phyloP scores from a whole-genome alignment of 2,113 vertebrate species.

The Aepyceros melampus region DNA sequence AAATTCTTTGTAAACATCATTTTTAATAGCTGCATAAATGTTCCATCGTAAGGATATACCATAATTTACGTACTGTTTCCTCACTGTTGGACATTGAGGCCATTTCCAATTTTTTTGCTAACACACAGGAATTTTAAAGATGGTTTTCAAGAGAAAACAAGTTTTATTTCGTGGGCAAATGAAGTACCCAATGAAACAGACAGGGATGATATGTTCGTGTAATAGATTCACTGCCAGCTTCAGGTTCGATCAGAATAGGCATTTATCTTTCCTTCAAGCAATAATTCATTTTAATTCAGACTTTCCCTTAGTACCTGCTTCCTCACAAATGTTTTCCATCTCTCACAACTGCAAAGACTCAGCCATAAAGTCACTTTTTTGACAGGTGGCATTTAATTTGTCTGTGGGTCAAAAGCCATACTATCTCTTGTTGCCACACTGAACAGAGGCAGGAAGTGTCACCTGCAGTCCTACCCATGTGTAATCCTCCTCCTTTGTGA shows the following conservation, averaged over 20 bases:
- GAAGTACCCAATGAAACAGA: slow-evolving; percentile 37
- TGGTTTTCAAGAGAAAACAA: slow-evolving; percentile 50
- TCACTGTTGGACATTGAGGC: slow-evolving; percentile 34
- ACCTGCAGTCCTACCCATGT: neutral
- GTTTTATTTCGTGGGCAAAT: slow-evolving; percentile 52
- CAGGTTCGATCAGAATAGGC: slow-evolving; percentile 31
- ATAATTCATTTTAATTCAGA: slow-evolving; percentile 63
- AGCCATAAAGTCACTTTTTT: slow-evolving; percentile 50
- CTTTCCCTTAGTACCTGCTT: slow-evolving; percentile 31
- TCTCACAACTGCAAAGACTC: slow-evolving; percentile 43
- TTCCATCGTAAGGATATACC: slow-evolving; percentile 30
- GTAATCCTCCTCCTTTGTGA: neutral
- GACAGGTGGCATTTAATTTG: slow-evolving; percentile 68
- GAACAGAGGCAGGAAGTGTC: neutral
- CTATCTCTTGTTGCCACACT: slow-evolving; percentile 31
- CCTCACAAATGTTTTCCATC: slow-evolving; percentile 49
- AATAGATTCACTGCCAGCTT: neutral
- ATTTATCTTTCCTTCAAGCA: slow-evolving; percentile 57
- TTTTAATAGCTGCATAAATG: slow-evolving; percentile 66
- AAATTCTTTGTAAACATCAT: slow-evolving; percentile 57
- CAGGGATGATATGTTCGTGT: slow-evolving; percentile 18
- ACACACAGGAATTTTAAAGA: slow-evolving; percentile 48
- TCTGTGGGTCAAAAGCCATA: slow-evolving; percentile 49
- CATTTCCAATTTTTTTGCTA: neutral
- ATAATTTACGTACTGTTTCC: slow-evolving; percentile 55